Evolutionary conservation across 2,797 vertebrate species (phyloP), one percentile per base, ranked within the genome.

Genomic region (Neostethus bicornis): DNA sequence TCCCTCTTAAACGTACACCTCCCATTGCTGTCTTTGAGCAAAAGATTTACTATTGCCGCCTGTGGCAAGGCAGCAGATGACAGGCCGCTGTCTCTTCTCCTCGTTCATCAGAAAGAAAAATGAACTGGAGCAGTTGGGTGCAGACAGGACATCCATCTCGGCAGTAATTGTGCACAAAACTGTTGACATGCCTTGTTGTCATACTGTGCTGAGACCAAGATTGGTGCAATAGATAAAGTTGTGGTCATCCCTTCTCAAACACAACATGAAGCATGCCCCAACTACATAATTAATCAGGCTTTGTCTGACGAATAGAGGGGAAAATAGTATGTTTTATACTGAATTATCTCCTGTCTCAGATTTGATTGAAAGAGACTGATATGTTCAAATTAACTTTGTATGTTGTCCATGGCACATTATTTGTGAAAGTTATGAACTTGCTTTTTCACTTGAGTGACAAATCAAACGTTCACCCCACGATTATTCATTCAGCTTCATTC

Each of bases 31-130:
- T 57, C 54, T 82, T 70, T 85, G 83, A 87, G 70, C 35, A 7
- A 67, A 70, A 85, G 86, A 89, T 90, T 88, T 86, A 87, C 69
- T 49, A 59, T 68, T 48, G 69, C 48, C 55, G 53, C 76, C 59
- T 26, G 66, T 57, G 52, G 75, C 66, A 4, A 68, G 13, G 51
- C 53, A 4, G 38, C 59, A 61, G 80, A 87, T 86, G 85, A 88
- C 86, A 84, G 83, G 80, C 62, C 45, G 75, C 79, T 71, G 76
- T 88, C 82, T 58, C 57, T 59, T 56, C 71, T 59, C 68, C 53
- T 85, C 75, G 38, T 89, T 86, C 81, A 84, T 89, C 86, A 87
- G 56, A 24, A 48, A 80, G 79, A 90, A 73, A 88, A 89, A 89
- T 87, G 77, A 78, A 81, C 43, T 23, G 48, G 65, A 79, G 72